Evolutionary conservation across 2,888 invertebrate species (phyloP).

Genomic region (Drosophila anomalata): DNA sequence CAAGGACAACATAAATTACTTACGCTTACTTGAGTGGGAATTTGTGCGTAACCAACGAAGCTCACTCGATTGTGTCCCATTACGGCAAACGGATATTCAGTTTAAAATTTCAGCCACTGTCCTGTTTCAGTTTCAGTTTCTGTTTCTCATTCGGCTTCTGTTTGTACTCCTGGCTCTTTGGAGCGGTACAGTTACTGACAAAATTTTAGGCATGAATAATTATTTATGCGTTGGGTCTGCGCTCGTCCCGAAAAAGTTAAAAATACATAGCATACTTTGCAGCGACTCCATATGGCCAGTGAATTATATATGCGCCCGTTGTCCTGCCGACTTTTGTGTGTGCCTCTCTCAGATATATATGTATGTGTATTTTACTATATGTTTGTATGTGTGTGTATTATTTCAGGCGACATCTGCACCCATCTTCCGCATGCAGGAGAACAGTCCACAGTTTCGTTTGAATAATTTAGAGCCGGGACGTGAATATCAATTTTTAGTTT

Average conservation of each 20-base stretch:
- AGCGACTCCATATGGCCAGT: conserved; percentile 58
- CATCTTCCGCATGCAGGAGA: conserved; percentile 87
- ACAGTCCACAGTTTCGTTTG: conserved; percentile 89
- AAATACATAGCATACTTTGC: conserved; percentile 52
- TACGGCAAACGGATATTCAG: conserved; percentile 77
- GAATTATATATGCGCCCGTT: conserved; percentile 56
- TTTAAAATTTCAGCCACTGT: conserved; percentile 69
- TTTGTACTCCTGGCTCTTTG: neutral
- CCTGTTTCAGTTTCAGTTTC: conserved; percentile 11
- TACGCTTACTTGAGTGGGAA: conserved; percentile 81
- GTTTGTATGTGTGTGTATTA: conserved; percentile 23
- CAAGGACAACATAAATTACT: conserved; percentile 81
- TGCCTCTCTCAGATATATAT: neutral
- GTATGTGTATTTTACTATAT: neutral
- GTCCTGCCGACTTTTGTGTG: conserved; percentile 20
- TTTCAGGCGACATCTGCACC: conserved; percentile 85
- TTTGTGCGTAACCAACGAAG: conserved; percentile 80
- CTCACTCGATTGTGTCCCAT: conserved; percentile 78
- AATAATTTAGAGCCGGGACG: conserved; percentile 90
- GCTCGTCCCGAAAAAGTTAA: conserved; percentile 33
- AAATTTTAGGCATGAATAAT: conserved; percentile 78
- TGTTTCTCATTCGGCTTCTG: neutral
- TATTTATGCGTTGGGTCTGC: conserved; percentile 63
- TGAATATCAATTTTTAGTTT: conserved; percentile 91
- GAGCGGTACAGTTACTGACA: conserved; percentile 27